Conservation (phyloP, 30 jellyfish, hydroid and myxozoan genomes). For the Clytia hemisphaerica region DNA sequence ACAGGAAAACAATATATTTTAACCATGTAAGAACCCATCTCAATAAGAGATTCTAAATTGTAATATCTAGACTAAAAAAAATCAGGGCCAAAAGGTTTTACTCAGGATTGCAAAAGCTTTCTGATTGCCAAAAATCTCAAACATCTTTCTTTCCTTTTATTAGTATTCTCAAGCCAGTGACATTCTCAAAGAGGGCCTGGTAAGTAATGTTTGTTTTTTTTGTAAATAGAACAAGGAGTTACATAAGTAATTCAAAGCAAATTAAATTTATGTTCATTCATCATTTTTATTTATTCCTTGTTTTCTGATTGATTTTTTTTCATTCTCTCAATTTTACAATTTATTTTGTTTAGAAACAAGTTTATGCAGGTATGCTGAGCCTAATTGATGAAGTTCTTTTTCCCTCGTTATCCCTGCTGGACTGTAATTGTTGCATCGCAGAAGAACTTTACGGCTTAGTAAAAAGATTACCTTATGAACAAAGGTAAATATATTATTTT, state of each 20-base stretch:
- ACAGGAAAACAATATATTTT: no score
- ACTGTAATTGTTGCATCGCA: conserved; percentile 81
- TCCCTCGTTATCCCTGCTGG: conserved; percentile 82
- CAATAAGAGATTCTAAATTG: no score
- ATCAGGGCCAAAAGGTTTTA: no score
- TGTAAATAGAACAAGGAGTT: no score
- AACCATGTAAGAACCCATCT: no score
- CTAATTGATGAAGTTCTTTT: conserved; percentile 77
- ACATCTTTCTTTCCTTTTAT: neutral
- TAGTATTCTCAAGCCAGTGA: conserved; percentile 71
- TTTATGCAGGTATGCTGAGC: conserved; percentile 75
- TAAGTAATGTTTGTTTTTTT: neutral
- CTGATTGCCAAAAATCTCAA: neutral
- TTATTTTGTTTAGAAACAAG: conserved; percentile 40
- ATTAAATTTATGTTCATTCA: no score
- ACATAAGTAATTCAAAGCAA: no score
- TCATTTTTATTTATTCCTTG: neutral
- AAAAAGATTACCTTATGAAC: conserved; percentile 74
- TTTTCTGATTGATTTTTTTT: neutral
- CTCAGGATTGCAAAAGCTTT: no score
- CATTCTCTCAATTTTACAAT: neutral
- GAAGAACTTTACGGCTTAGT: conserved; percentile 97
- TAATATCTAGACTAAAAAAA: no score
- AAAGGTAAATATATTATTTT: conserved; percentile 57
- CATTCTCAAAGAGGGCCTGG: conserved; percentile 58